Conservation (phyloP, 2,797 vertebrate species). For the Pangasius sanitwongsei region DNA sequence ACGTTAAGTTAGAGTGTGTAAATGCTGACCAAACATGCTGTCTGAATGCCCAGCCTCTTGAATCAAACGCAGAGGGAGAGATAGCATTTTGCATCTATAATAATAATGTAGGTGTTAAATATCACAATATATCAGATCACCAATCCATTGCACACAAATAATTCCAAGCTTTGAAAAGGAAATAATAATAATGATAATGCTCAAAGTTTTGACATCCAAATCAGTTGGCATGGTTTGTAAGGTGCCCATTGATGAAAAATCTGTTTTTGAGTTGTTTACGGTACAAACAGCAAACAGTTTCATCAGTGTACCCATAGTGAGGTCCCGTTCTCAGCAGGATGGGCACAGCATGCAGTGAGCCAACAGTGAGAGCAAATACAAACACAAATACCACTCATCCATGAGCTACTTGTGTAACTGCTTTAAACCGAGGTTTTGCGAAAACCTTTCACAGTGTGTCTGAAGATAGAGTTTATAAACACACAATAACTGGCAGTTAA, state of each 20-base stretch:
- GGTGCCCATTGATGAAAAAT: background rate
- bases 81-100: background rate
- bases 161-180: background rate
- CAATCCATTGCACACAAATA: background rate
- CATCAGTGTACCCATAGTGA: background rate
- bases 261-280: background rate
- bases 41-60: background rate
- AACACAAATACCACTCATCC: background rate
- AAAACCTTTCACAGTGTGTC: background rate
- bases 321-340: background rate
- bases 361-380: background rate
- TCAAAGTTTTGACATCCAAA: background rate
- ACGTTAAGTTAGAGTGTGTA: background rate
- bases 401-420: background rate
- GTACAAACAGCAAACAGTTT: background rate
- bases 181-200: background rate
- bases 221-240: background rate
- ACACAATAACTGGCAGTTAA: background rate
- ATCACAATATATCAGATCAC: background rate
- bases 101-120: background rate
- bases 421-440: background rate
- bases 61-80: background rate
- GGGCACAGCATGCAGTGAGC: background rate
- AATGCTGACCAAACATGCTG: background rate
- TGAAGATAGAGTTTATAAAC: background rate